Evolutionary conservation across 1,140 invertebrate species (phyloP).

Genomic region (Trinorchestia longiramus): DNA sequence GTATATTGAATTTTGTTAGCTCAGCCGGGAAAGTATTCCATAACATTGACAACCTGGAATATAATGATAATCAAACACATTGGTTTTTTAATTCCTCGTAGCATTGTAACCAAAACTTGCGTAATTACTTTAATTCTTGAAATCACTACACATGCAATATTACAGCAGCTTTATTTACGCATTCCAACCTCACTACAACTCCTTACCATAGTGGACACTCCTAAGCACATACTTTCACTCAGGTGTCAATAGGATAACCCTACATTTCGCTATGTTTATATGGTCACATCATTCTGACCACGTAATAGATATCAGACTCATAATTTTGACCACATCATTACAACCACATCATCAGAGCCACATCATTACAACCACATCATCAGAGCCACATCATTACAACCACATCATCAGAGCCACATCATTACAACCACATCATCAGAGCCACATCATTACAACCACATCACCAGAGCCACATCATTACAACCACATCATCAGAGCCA

Average conservation of each 20-base stretch:
- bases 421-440: background rate
- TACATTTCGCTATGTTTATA: background rate
- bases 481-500: background rate
- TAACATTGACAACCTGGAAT: no score
- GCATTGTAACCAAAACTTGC: no score
- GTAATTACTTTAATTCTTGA: no score
- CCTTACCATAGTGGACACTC: no score
- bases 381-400: background rate
- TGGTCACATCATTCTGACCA: background rate
- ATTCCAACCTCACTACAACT: no score
- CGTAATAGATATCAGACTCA: background rate
- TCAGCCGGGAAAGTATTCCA: no score
- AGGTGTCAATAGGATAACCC: background rate
- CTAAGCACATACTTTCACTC: no score
- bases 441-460: background rate
- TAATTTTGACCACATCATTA: background rate
- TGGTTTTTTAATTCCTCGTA: no score
- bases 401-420: background rate
- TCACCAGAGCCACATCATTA: background rate
- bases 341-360: background rate
- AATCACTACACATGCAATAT: no score
- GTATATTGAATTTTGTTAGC: no score
- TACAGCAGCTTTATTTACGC: no score
- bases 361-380: background rate
- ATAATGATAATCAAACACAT: no score